These are phyloP conservation scores for Atopsyche davidsoni DNA, from an alignment of 1,140 invertebrate species.

Conservation along the genomic window DNA sequence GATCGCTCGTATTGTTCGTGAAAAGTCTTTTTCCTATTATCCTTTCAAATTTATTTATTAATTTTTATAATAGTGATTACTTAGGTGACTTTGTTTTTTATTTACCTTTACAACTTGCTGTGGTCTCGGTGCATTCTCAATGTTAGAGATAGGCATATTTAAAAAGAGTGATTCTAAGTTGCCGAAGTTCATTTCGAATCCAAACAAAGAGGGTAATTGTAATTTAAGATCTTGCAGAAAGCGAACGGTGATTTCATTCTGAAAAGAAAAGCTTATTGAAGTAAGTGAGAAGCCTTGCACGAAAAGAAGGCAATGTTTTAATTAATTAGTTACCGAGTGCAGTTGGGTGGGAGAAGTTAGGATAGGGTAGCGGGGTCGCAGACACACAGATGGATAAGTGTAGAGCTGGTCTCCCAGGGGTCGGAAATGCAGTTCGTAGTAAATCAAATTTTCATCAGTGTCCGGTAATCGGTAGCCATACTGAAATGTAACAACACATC, in stretches of 20 bases:
- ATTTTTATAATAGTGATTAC: no score
- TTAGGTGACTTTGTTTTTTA: no score
- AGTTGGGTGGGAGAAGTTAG: constrained; percentile 35
- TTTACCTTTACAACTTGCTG: no score
- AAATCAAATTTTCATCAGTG: constrained; percentile 33
- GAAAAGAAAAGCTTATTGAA: constrained; percentile 22
- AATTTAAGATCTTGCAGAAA: constrained; percentile 35
- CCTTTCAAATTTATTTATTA: no score
- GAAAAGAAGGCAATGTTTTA: no score
- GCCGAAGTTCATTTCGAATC: constrained; percentile 27
- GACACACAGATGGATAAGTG: constrained; percentile 43
- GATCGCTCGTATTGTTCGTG: no score
- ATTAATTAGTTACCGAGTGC: constrained; percentile 36
- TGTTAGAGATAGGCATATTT: not conserved
- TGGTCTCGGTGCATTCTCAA: not conserved
- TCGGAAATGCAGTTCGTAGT: constrained; percentile 41
- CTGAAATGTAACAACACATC: constrained; percentile 35
- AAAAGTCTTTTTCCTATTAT: no score
- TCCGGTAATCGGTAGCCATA: constrained; percentile 48
- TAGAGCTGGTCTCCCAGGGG: constrained; percentile 35
- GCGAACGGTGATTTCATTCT: constrained; percentile 30
- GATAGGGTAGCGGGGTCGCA: constrained; percentile 37
- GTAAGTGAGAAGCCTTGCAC: not conserved
- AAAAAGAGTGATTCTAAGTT: constrained; percentile 1
- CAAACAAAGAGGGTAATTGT: constrained; percentile 34